A percentile compares a stretch with the other conserved stretches of the same genome.
These are phyloP conservation scores for Zosterops hypoxanthus DNA, from an alignment of 2,113 vertebrate genomes.

Conservation along the genomic window DNA sequence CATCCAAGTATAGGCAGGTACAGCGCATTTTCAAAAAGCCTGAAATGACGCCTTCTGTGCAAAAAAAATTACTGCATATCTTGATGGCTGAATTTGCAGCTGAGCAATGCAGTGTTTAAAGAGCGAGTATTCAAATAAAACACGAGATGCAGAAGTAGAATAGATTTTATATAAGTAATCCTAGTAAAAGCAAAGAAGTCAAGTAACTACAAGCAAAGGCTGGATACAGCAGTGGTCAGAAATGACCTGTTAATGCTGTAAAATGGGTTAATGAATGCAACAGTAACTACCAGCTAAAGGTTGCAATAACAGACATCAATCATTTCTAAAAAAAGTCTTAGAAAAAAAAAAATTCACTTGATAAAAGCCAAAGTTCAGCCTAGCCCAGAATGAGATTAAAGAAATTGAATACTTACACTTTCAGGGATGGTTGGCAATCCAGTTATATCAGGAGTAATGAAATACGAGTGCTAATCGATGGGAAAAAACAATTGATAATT, in stretches of 20 bases:
- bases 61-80: neutral
- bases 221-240: neutral
- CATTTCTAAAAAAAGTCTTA: neutral
- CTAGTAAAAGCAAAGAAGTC: neutral
- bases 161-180: neutral
- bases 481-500: conserved; percentile 41
- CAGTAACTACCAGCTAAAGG: neutral
- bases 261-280: neutral
- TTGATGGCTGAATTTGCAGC: neutral
- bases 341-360: neutral
- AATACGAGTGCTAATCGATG: conserved; percentile 87
- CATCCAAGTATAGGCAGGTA: neutral
- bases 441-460: conserved; percentile 94
- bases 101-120: neutral
- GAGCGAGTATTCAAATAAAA: neutral
- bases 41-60: neutral
- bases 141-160: neutral
- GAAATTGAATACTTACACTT: conserved; percentile 86
- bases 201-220: neutral
- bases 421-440: conserved; percentile 98
- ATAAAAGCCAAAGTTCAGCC: neutral
- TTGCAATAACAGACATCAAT: conserved; percentile 7
- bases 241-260: neutral
- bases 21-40: neutral
- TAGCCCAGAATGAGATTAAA: neutral